These are phyloP conservation scores for Trichogramma evanescens DNA, from an alignment of 2,888 invertebrate species.

Conservation along the genomic window DNA sequence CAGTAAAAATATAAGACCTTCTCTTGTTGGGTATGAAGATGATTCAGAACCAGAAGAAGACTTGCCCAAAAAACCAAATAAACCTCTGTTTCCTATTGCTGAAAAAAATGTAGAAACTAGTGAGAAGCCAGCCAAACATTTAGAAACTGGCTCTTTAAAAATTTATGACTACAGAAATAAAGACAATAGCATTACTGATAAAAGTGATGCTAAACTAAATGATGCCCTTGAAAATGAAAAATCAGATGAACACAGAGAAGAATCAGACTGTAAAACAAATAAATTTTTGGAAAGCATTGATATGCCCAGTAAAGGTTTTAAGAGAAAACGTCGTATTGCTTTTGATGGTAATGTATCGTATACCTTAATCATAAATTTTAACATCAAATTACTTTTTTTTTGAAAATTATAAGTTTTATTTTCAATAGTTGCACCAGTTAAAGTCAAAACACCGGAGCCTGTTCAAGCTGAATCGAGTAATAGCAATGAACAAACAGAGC, in stretches of 20 bases:
- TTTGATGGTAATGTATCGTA: slow-evolving; percentile 37
- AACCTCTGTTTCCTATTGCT: slow-evolving; percentile 49
- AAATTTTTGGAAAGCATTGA: slow-evolving; percentile 40
- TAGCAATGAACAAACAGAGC: too few species aligned
- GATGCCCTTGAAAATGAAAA: neutral
- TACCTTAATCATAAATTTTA: neutral
- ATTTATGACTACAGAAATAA: slow-evolving; percentile 29
- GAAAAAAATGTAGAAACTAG: slow-evolving; percentile 32
- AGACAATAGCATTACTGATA: slow-evolving; percentile 1
- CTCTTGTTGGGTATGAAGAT: slow-evolving; percentile 53
- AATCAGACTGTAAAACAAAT: slow-evolving; percentile 31
- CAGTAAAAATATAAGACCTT: slow-evolving; percentile 35
- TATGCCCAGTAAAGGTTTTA: slow-evolving; percentile 48
- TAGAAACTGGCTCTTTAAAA: slow-evolving; percentile 26
- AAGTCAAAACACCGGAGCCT: neutral
- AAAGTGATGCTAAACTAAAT: neutral
- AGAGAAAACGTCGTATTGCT: slow-evolving; percentile 52
- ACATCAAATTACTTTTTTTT: slow-evolving; percentile 1
- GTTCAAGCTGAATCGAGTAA: too few species aligned
- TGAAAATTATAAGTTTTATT: too few species aligned
- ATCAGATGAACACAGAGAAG: slow-evolving; percentile 20
- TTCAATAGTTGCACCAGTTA: too few species aligned
- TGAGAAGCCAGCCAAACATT: slow-evolving; percentile 18
- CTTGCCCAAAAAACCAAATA: slow-evolving; percentile 27
- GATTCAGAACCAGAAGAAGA: slow-evolving; percentile 51